Evolutionary conservation across 2,797 vertebrate genomes (phyloP), one percentile per base, ranked within the genome.

Genomic region (Pangasius mekongensis): DNA sequence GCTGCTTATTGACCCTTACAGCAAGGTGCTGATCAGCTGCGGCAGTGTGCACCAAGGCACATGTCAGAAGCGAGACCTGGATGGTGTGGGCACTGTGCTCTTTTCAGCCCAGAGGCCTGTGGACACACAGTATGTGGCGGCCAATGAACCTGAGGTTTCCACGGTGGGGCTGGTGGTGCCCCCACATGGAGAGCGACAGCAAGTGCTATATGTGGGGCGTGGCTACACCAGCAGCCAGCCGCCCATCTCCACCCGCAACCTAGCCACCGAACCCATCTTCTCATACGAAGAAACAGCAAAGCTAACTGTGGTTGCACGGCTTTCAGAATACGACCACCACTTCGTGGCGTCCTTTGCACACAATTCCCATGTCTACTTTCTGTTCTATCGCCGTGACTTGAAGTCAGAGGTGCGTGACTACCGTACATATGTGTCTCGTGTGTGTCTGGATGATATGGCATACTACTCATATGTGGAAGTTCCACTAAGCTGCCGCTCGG

Each of bases 271-370:
- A 47, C 97, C 97, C 0, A 94, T 98, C 90, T 99, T 99, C 93
- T 99, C 98, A 85, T 99, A 99, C 0, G 98, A 99, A 92, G 98
- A 99, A 94, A 98, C 98, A 0, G 98, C 98, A 81, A 99, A 99
- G 92, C 90, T 99, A 86, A 98, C 98, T 0, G 98, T 99, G 86
- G 96, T 96, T 0, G 98, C 98, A n/a, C 96, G 98, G 7, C 98
- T 99, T 14, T 98, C 98, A 0, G 98, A 99, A 91, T 99, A 99
- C 7, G 98, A 98, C 96, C 98, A 99, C 91, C 97, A 99, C 91
- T 99, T 99, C 27, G 96, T 99, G 58, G 95, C 97, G 0, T 97
- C 98, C 0, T 99, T 99, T 2, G 95, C 96, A 8, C 97, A 95
- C 0, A 96, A 94, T 13, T 94, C 96, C 0, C 97, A 97, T 0